Percentiles rank a stretch among this genome's conserved stretches.
phyloP scores from a whole-genome alignment of 1,140 invertebrate species.

The Leptopilina clavipes region DNA sequence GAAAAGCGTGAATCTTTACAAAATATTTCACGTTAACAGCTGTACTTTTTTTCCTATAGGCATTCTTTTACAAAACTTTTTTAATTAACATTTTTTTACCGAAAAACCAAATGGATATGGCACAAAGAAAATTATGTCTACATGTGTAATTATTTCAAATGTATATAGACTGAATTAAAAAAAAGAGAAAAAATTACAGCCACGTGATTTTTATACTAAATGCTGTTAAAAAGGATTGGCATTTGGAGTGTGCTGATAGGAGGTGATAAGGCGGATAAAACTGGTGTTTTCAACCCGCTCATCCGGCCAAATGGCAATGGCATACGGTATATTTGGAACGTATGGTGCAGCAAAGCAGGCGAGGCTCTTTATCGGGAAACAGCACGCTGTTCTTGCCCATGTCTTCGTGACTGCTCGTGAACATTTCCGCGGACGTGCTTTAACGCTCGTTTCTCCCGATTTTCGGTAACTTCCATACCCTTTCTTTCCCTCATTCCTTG shows the following conservation, averaged over 20 bases:
- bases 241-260: background rate
- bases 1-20: background rate
- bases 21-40: background rate
- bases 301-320: background rate
- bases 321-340: slow-evolving; percentile 18
- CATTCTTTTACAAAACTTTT: too few species aligned
- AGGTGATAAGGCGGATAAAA: slow-evolving; percentile 10
- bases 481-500: background rate
- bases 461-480: background rate
- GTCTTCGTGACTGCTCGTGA: background rate
- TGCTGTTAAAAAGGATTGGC: background rate
- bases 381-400: slow-evolving; percentile 4
- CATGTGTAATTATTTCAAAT: background rate
- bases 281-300: background rate
- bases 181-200: background rate
- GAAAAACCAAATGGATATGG: too few species aligned
- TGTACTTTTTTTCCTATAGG: background rate
- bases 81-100: too few species aligned
- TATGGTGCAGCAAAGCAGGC: slow-evolving; percentile 6
- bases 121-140: too few species aligned
- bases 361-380: slow-evolving; percentile 16
- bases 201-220: slow-evolving; percentile 12
- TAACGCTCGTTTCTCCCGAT: background rate
- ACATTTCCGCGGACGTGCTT: slow-evolving; percentile 8
- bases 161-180: background rate